A percentile compares a stretch with the other conserved stretches of the same genome.
These are phyloP conservation scores for Exephanes ischioxanthus DNA, from an alignment of 2,888 invertebrate genomes.

Conservation along the genomic window DNA sequence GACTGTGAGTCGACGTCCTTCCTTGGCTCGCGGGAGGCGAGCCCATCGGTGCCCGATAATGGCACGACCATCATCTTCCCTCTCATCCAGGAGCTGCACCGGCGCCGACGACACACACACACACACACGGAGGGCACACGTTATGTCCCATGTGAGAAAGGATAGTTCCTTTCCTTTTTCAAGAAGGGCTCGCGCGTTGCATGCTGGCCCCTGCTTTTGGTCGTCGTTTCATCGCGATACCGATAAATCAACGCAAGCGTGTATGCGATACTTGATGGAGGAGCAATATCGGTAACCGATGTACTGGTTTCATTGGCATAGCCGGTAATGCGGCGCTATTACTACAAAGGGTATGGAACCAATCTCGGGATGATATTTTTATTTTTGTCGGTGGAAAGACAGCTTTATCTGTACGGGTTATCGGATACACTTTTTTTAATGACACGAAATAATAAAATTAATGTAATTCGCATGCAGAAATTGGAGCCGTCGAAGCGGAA, in stretches of 20 bases:
- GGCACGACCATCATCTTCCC: constrained; percentile 53
- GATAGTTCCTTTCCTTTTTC: constrained; percentile 6
- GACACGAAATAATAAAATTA: too few relatives aligned
- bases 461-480: too few relatives aligned
- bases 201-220: constrained; percentile 7
- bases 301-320: background rate
- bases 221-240: constrained; percentile 22
- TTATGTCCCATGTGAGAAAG: constrained; percentile 21
- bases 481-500: too few relatives aligned
- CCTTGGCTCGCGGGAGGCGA: constrained; percentile 47
- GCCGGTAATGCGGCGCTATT: constrained; percentile 1
- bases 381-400: background rate
- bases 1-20: constrained; percentile 55
- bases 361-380: background rate
- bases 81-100: constrained; percentile 35
- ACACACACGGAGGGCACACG: background rate
- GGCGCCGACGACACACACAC: constrained; percentile 17
- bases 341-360: background rate
- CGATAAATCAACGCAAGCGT: constrained; percentile 25
- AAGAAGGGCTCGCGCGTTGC: constrained; percentile 1
- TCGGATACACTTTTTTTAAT: background rate
- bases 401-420: background rate
- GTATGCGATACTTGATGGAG: constrained; percentile 12
- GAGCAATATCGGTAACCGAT: constrained; percentile 17
- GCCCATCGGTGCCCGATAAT: constrained; percentile 39